Base-by-base conservation (phyloP, 2,797 vertebrate genomes). In the Melanotaenia parkinsoni region DNA sequence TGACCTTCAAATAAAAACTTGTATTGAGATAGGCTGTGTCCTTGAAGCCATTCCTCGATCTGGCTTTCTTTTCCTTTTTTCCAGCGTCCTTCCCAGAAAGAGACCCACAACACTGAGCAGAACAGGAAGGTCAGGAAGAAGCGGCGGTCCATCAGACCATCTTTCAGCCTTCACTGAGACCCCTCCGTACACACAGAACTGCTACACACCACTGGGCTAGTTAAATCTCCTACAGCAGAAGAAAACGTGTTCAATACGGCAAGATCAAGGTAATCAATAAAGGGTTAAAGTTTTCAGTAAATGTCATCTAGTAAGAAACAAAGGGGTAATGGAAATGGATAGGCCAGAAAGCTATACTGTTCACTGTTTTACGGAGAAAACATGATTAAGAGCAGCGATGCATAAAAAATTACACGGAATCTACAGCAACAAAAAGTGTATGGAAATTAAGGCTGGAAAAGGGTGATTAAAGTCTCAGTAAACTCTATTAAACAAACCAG, bases 1-100 rank as follows among this genome's bases (percentile, higher is more conserved):
- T 86, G 81, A 99, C 98, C 98, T 96, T 98, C 95, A 95, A 93
- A 95, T 66, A 96, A 93, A 85, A 94, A 91, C 66, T 93, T 96
- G 96, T 97, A 95, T 73, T 96, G 92, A 84, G 91, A 94, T 87
- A 97, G 93, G 70, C 86, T 88, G 86, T 93, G 93, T 72, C 74
- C 69, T 79, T 93, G 93, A 60, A 94, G 86, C 94, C 95, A 95
- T 96, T 95, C 95, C 94, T 95, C 94, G 88, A 95, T 93, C 86
- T 94, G 94, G 92, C 83, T 92, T 68, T 94, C 91, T 87, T 94
- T 90, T 75, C 91, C 87, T 90, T 92, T 94, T 90, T 94, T 96
- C 95, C 93, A 93, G 81, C 86, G 93, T 86, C 94, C 90, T 91
- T 95, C 95, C 96, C 95, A 96, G 93, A 95, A 95, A 91, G 96